These are phyloP conservation scores for Apamea epomidion DNA, from an alignment of 2,888 invertebrate genomes.

Conservation along the genomic window DNA sequence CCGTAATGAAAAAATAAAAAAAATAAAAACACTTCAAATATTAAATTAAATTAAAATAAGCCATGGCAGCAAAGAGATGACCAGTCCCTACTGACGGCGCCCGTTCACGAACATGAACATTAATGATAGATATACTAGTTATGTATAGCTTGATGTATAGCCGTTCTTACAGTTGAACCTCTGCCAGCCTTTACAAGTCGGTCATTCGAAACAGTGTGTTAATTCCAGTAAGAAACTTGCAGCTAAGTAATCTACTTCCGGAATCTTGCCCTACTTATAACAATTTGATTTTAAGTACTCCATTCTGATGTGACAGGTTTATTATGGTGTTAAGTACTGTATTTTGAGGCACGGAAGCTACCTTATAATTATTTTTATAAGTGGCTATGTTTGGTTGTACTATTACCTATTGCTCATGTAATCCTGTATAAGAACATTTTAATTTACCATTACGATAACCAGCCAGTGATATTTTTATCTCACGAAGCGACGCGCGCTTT, in stretches of 20 bases:
- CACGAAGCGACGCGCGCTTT: neutral
- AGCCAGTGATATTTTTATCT: neutral
- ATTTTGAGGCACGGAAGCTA: constrained; percentile 48
- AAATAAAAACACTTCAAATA: too few species aligned
- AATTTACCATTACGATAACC: neutral
- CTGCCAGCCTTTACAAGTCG: constrained; percentile 38
- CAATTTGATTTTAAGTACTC: constrained; percentile 54
- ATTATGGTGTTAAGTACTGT: constrained; percentile 32
- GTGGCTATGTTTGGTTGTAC: neutral
- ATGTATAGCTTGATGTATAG: too few species aligned
- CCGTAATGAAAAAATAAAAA: too few species aligned
- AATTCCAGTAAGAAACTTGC: constrained; percentile 54
- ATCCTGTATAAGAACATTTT: neutral
- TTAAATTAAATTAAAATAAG: too few species aligned
- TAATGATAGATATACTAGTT: too few species aligned
- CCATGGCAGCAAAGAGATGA: too few species aligned
- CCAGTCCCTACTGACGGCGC: too few species aligned
- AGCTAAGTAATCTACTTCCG: constrained; percentile 57
- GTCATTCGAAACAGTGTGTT: constrained; percentile 45
- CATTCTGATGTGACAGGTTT: constrained; percentile 55
- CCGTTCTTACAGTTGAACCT: constrained; percentile 15
- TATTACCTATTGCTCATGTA: neutral
- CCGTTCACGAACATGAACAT: too few species aligned
- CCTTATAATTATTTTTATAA: constrained; percentile 11
- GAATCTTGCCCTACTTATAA: constrained; percentile 58